Conservation (phyloP, 2,797 vertebrate genomes). For the Silurus aristotelis region DNA sequence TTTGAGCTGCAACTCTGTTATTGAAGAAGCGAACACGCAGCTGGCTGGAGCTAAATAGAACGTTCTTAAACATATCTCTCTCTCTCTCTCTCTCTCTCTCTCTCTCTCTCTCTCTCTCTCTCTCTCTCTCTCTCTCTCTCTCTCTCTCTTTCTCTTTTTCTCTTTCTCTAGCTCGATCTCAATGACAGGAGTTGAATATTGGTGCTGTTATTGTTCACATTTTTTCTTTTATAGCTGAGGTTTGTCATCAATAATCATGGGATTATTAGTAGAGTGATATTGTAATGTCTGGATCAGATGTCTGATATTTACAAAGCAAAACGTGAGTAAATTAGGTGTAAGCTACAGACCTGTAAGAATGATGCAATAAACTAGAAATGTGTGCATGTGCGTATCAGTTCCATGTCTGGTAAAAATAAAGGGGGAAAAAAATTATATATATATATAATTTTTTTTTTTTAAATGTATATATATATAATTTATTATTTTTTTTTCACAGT, state of each 20-base stretch:
- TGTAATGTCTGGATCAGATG: background rate
- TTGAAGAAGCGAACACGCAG: constrained; percentile 68
- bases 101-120: constrained; percentile 15
- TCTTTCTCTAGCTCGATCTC: background rate
- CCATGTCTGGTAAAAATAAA: constrained; percentile 47
- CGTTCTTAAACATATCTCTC: constrained; percentile 60
- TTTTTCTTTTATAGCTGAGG: background rate
- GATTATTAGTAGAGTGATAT: background rate
- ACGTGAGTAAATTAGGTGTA: background rate
- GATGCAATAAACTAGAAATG: constrained; percentile 72
- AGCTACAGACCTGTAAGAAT: constrained; percentile 52
- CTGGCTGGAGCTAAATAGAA: constrained; percentile 71
- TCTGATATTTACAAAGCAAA: constrained; percentile 12
- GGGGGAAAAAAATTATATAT: too few relatives aligned
- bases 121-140: background rate
- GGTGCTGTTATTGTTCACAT: constrained; percentile 12
- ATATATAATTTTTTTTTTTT: too few relatives aligned
- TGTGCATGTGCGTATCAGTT: constrained; percentile 31
- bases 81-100: background rate
- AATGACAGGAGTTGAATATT: background rate
- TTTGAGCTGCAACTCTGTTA: constrained; percentile 23
- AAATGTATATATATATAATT: too few relatives aligned
- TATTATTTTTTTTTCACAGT: constrained; percentile 28
- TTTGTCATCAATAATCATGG: background rate
- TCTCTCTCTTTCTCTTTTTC: background rate